Evolutionary conservation across 2,888 invertebrate genomes (phyloP).

Genomic region (Diarsia rubi): DNA sequence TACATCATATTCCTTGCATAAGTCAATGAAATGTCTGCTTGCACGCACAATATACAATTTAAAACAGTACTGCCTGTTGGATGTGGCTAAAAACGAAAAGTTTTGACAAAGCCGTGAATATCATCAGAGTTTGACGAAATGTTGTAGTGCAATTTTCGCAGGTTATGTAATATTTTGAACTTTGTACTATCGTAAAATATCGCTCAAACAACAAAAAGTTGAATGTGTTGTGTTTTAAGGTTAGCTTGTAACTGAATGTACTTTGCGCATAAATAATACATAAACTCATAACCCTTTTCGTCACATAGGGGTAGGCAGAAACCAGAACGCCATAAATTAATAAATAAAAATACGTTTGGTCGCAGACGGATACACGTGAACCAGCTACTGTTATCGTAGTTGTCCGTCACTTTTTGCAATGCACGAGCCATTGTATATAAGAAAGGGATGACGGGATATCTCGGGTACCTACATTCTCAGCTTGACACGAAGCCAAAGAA

Average conservation of each 20-base stretch:
- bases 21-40: no score
- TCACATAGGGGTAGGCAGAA: no score
- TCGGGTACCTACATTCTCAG: slow-evolving; percentile 1
- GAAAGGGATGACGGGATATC: neutral
- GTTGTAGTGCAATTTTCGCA: neutral
- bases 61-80: neutral
- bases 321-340: neutral
- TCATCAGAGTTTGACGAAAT: neutral
- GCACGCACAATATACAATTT: no score
- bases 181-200: neutral
- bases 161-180: neutral
- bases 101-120: slow-evolving; percentile 1
- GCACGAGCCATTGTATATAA: slow-evolving; percentile 5
- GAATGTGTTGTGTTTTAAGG: neutral
- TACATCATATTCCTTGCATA: no score
- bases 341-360: neutral
- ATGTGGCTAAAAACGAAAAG: neutral
- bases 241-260: neutral
- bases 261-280: neutral
- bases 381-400: neutral
- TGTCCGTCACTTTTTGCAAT: neutral
- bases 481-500: slow-evolving; percentile 20
- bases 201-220: no score
- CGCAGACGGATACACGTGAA: neutral
- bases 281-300: no score